Conservation (phyloP, 2,113 vertebrate genomes). For the Chionis minor region DNA sequence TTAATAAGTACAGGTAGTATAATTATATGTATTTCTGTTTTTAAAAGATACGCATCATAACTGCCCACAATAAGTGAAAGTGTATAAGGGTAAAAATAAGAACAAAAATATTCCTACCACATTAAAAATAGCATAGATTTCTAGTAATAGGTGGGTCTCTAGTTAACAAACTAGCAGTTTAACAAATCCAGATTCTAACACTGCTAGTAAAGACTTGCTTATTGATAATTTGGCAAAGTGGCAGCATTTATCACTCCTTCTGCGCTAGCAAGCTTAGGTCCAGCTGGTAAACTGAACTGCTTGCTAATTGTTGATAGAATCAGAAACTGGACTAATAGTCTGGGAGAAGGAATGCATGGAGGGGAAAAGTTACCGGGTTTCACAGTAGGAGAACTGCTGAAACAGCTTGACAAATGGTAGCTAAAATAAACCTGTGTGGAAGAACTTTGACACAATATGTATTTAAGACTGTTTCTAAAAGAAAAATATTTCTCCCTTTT, state of each 20-base stretch:
- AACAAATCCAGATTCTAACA: neutral
- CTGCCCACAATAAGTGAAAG: neutral
- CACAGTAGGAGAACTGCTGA: slow-evolving; percentile 67
- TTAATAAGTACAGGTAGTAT: neutral
- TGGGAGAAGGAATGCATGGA: slow-evolving; percentile 61
- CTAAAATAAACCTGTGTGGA: slow-evolving; percentile 57
- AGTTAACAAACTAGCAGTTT: neutral
- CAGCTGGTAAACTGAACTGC: slow-evolving; percentile 62
- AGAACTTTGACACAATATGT: slow-evolving; percentile 59
- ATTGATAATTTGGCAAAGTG: slow-evolving; percentile 35
- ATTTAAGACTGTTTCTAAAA: slow-evolving; percentile 25
- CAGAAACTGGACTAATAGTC: slow-evolving; percentile 65
- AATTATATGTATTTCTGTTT: neutral
- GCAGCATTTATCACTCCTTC: slow-evolving; percentile 38
- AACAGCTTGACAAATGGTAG: slow-evolving; percentile 60
- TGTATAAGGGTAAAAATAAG: neutral
- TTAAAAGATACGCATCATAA: neutral
- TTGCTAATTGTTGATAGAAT: slow-evolving; percentile 57
- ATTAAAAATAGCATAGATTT: neutral
- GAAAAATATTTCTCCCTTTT: slow-evolving; percentile 51
- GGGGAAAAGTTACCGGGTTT: slow-evolving; percentile 65
- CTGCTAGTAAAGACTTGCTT: neutral
- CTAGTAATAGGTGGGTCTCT: neutral
- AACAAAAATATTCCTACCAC: neutral
- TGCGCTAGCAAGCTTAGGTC: slow-evolving; percentile 44